These are phyloP conservation scores for Chrysochloris asiatica DNA, from an alignment of 2,113 vertebrate species.

Conservation along the genomic window DNA sequence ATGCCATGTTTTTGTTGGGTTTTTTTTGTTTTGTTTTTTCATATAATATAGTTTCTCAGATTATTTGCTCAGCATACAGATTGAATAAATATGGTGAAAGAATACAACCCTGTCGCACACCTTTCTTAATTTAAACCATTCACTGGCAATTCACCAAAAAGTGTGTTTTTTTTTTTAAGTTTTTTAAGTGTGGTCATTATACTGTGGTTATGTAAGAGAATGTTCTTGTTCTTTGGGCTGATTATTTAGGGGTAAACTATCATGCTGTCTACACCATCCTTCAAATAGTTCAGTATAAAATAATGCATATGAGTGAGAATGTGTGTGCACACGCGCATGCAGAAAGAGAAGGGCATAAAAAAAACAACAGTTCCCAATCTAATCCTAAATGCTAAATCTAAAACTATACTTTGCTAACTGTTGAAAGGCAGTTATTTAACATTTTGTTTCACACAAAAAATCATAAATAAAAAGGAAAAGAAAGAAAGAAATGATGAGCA, in stretches of 20 bases:
- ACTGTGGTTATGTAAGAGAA: neutral
- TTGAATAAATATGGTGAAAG: too few relatives aligned
- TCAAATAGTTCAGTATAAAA: constrained; percentile 28
- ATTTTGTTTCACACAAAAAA: constrained; percentile 30
- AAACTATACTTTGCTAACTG: constrained; percentile 24
- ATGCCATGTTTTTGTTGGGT: too few relatives aligned
- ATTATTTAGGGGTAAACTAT: constrained; percentile 41
- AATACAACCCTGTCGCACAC: too few relatives aligned
- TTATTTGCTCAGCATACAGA: too few relatives aligned
- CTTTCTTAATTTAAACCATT: too few relatives aligned
- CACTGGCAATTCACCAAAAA: too few relatives aligned
- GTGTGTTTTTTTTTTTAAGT: too few relatives aligned
- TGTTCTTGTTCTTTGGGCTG: constrained; percentile 15
- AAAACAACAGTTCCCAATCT: neutral
- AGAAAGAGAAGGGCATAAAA: neutral
- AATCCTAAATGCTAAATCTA: constrained; percentile 25
- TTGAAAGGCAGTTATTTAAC: constrained; percentile 60
- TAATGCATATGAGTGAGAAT: neutral
- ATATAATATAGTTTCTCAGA: too few relatives aligned
- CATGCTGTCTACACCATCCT: constrained; percentile 17
- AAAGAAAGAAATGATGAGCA: constrained; percentile 49
- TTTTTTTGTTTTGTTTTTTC: too few relatives aligned
- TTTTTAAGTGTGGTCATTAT: constrained; percentile 1
- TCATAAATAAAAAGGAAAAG: too few relatives aligned
- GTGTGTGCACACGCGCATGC: neutral